Conservation (phyloP, 2,797 vertebrate genomes). For the Argyrosomus regius region DNA sequence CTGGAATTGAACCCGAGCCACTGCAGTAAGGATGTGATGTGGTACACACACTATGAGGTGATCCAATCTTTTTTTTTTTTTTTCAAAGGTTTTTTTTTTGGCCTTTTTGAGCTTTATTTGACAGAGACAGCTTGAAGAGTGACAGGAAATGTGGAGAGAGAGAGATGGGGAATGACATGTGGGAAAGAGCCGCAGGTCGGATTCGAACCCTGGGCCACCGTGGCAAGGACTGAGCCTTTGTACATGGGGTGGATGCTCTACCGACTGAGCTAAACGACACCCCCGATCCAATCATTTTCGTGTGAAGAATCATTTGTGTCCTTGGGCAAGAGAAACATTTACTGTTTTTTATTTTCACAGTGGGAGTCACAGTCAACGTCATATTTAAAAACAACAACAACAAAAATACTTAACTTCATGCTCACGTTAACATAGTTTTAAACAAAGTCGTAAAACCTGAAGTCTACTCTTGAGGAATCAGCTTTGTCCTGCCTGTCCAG, state of each 20-base stretch:
- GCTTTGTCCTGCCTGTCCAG: not conserved
- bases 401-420: slow-evolving; percentile 2
- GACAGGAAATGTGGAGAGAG: too few relatives aligned
- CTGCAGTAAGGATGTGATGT: too few relatives aligned
- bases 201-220: too few relatives aligned
- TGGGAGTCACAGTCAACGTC: slow-evolving; percentile 20
- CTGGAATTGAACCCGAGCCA: too few relatives aligned
- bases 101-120: too few relatives aligned
- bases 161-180: too few relatives aligned
- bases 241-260: too few relatives aligned
- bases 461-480: not conserved
- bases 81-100: too few relatives aligned
- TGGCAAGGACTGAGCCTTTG: too few relatives aligned
- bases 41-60: slow-evolving; percentile 57
- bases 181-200: too few relatives aligned
- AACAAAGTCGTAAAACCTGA: slow-evolving; percentile 1
- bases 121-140: too few relatives aligned
- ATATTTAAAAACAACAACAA: not conserved
- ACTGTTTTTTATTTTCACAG: slow-evolving; percentile 47
- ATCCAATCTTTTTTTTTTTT: slow-evolving; percentile 24
- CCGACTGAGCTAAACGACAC: too few relatives aligned
- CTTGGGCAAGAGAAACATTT: not conserved
- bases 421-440: slow-evolving; percentile 4
- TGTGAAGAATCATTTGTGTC: not conserved
- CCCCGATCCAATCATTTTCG: not conserved